Conservation (phyloP, 2,888 invertebrate genomes). For the Apotomis turbidana region DNA sequence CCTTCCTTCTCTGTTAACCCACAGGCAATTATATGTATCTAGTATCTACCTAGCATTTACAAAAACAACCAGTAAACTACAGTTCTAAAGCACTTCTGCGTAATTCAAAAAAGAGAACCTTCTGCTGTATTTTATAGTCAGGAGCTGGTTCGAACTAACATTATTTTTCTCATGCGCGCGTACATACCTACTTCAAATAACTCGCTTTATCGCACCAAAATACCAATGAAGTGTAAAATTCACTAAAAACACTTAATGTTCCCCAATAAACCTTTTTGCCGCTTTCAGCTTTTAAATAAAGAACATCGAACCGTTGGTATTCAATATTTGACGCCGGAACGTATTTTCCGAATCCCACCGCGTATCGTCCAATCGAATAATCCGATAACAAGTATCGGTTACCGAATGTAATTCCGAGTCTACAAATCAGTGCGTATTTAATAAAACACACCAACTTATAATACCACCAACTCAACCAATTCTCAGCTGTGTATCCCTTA, state of each 20-base stretch:
- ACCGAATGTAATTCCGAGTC: conserved; percentile 61
- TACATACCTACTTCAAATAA: too few relatives aligned
- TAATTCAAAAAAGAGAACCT: too few relatives aligned
- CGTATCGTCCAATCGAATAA: conserved; percentile 46
- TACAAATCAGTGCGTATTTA: conserved; percentile 63
- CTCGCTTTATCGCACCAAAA: too few relatives aligned
- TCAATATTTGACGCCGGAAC: conserved; percentile 35
- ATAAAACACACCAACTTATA: conserved; percentile 50
- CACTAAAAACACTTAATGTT: not conserved
- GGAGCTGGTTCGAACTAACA: too few relatives aligned
- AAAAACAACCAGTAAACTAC: too few relatives aligned
- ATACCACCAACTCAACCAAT: conserved; percentile 33
- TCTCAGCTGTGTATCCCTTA: conserved; percentile 14
- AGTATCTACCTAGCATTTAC: too few relatives aligned
- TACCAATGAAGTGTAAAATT: not conserved
- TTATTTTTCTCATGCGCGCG: too few relatives aligned
- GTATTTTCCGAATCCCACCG: conserved; percentile 36
- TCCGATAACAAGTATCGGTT: conserved; percentile 59
- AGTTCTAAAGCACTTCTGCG: too few relatives aligned
- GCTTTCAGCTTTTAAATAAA: conserved; percentile 32
- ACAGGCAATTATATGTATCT: too few relatives aligned
- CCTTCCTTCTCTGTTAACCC: too few relatives aligned
- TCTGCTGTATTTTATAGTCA: too few relatives aligned
- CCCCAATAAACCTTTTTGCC: conserved; percentile 10
- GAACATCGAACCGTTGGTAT: conserved; percentile 11